Conservation (phyloP, 2,113 vertebrate genomes). For the Anguilla japonica region DNA sequence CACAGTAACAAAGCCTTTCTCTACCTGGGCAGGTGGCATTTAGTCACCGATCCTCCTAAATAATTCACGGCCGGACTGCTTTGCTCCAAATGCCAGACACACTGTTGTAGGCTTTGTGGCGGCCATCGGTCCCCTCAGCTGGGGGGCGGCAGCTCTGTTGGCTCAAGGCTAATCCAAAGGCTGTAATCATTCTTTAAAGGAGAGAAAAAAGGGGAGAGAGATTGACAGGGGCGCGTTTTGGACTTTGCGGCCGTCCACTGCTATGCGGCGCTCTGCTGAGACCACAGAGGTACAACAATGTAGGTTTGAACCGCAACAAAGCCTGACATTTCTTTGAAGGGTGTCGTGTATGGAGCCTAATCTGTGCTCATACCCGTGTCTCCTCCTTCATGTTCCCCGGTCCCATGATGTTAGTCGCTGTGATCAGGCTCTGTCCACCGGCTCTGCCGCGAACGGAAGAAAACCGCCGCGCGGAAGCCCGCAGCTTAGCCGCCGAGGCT, state of each 20-base stretch:
- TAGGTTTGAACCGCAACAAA: slow-evolving; percentile 66
- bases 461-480: slow-evolving; percentile 24
- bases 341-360: slow-evolving; percentile 66
- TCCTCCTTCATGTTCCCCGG: slow-evolving; percentile 60
- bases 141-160: slow-evolving; percentile 60
- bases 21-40: slow-evolving; percentile 72
- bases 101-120: slow-evolving; percentile 59
- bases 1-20: slow-evolving; percentile 45
- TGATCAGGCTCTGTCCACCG: slow-evolving; percentile 61
- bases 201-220: slow-evolving; percentile 45
- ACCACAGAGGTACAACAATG: slow-evolving; percentile 40
- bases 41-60: slow-evolving; percentile 69
- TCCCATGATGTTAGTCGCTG: slow-evolving; percentile 65
- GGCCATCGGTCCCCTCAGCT: slow-evolving; percentile 57
- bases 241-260: slow-evolving; percentile 62
- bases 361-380: slow-evolving; percentile 64
- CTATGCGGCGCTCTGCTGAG: slow-evolving; percentile 59
- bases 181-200: slow-evolving; percentile 75
- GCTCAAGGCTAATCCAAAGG: slow-evolving; percentile 72
- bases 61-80: slow-evolving; percentile 68
- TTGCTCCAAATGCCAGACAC: slow-evolving; percentile 76
- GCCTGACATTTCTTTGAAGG: slow-evolving; percentile 79
- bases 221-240: slow-evolving; percentile 56
- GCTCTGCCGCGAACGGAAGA: slow-evolving; percentile 49
- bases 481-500: too few species aligned